Evolutionary conservation across 1,140 invertebrate species (phyloP).

Genomic region (Nasonia giraulti): DNA sequence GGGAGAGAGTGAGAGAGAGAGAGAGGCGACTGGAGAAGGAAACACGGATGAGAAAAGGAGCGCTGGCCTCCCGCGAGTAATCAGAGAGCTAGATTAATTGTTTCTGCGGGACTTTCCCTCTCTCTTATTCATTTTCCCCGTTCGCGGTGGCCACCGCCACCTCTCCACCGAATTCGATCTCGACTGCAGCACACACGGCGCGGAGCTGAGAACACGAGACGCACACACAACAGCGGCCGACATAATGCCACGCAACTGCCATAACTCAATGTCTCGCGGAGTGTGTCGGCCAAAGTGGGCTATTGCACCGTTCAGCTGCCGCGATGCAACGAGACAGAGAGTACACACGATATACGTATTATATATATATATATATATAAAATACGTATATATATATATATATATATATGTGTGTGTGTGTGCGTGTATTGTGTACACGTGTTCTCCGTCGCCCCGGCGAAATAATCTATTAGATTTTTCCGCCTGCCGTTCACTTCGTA

Average conservation of each 20-base stretch:
- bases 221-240: conserved; percentile 51
- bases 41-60: conserved; percentile 13
- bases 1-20: background rate
- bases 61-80: conserved; percentile 63
- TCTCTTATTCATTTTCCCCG: conserved; percentile 20
- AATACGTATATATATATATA: too few relatives aligned
- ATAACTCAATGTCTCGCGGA: conserved; percentile 60
- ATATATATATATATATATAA: too few relatives aligned
- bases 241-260: conserved; percentile 60
- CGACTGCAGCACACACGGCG: background rate
- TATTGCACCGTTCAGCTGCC: conserved; percentile 19
- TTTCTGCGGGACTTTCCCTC: conserved; percentile 69
- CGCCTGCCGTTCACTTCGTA: conserved; percentile 45
- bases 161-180: background rate
- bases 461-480: conserved; percentile 52
- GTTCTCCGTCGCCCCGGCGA: background rate
- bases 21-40: conserved; percentile 1
- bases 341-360: background rate
- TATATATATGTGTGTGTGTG: too few relatives aligned
- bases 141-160: too few relatives aligned
- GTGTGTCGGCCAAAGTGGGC: conserved; percentile 11
- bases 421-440: background rate
- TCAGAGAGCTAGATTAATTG: conserved; percentile 74
- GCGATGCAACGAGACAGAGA: background rate
- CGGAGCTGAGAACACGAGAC: background rate